Evolutionary conservation across 1,140 invertebrate genomes (phyloP), one percentile per base, ranked within the genome.

Genomic region (Stratiolaelaps scimitus): DNA sequence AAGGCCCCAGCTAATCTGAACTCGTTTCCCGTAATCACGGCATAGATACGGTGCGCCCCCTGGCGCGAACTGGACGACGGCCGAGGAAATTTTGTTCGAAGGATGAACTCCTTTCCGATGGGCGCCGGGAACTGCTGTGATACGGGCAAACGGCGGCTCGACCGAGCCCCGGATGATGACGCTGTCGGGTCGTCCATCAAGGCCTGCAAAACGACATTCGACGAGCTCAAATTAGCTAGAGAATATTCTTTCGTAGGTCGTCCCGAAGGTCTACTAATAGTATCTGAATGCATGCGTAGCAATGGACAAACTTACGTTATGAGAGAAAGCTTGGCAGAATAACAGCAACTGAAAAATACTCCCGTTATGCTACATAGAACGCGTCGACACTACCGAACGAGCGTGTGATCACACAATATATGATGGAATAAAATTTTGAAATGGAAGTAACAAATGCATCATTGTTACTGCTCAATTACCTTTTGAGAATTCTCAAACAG

Each of bases 1-100:
- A 86, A 86, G 44, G 84, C 83, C 15, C 84, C 84, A 48, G 82
- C 80, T 29, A 87, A 72, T 66, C 84, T 74, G 70, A 85, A 84
- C 67, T 82, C 81, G 47, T 83, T 80, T 40, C 80, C 78, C 60
- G 80, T 77, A 1, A 86, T 72, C 29, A 81, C 77, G 48, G 81
- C 83, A 68, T 82, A 83, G 72, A 88, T 76, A 68, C 83, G 77
- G 69, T 88, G 85, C 1, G 83, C 81, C 43, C 44, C 43, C 26
- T 26, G 20, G 5, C 80, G 76, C 0, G 84, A 85, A 68, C 80
- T 81, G 1, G 79, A 75, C 7, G 82, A 79, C 26, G 85, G 85
- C 65, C 83, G 72, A 1, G 79, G 76, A 20, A 81, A 79, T 60
- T 79, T 74, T 0, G 81, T 78, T 13, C 84, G 76, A 65, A 88